Evolutionary conservation across 2,888 invertebrate genomes (phyloP), one percentile per base, ranked within the genome.

Genomic region (Biston betularia): DNA sequence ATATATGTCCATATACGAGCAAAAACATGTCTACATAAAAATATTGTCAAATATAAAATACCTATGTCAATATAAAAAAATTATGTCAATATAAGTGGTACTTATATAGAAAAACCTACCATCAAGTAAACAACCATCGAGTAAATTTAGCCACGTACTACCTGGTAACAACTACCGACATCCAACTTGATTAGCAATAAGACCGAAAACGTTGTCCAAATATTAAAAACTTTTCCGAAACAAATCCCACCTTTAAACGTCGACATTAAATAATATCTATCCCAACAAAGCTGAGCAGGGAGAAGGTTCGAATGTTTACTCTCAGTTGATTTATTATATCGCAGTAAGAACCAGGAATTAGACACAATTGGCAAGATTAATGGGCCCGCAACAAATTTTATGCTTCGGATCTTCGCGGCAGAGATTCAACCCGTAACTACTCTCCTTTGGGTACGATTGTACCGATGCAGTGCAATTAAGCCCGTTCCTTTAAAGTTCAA

Each of bases 281-380:
- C 65, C 62, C 67, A 72, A 71, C 70, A 74, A 69, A 65, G 46
- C 67, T 50, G 62, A 49, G 61, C 52, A 14, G 11, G 59, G 38
- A 38, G 58, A 48, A 68, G 65, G 68, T 69, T 71, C 70, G 70
- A 74, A 68, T 76, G 72, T 75, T 82, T 83, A 83, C 79, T 84
- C 79, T 56, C 63, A 76, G 80, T 84, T 89, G 88, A 89, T 89
- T 89, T 89, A 89, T 89, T 85, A 84, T 80, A 77, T 75, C 79
- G 79, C 79, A 83, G 85, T 82, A 86, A 87, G 85, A 81, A 81
- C 78, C 79, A 79, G 82, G 86, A 87, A 89, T 89, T 87, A 88
- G 86, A 86, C 85, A 89, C 87, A 88, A 87, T 87, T 88, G 87
- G 84, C 80, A 85, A 87, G 89, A 89, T 89, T 88, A 89, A 89